Evolutionary conservation across 2,888 invertebrate species (phyloP), one percentile per base, ranked within the genome.

Genomic region (Vannuccia rotundouncinata): DNA sequence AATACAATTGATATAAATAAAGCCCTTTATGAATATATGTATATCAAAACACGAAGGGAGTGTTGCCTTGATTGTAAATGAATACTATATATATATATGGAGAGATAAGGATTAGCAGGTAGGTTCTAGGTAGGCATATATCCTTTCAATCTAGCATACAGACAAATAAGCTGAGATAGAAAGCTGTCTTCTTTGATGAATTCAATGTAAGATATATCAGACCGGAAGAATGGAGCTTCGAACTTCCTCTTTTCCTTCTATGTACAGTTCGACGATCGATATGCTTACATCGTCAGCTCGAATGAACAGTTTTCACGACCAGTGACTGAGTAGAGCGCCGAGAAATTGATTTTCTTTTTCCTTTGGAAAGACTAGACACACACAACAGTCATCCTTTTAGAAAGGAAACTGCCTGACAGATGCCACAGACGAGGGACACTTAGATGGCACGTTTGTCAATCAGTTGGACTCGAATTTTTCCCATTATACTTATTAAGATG

Each of bases 281-380:
- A n/a, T 66, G 66, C 66, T 66, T 66, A n/a, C n/a, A n/a, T 66
- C 66, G 66, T 66, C 66, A 66, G 66, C 66, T 66, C 66, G 66
- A 66, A 5, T 66, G 66, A 66, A 66, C 66, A 66, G 66, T 66
- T 66, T 22, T 66, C 66, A 66, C 66, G 66, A 66, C 66, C 66
- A 66, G 66, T 22, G 25, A 66, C n/a, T n/a, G n/a, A n/a, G n/a
- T n/a, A 22, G 66, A 66, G 66, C 66, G 66, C 66, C 22, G 25
- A 66, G 66, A 66, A 66, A 66, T 66, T 66, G 66, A 66, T 66
- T 66, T 66, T 66, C 22, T 66, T 66, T 66, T 22, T 2, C 5
- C 25, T 66, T 66, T 13, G 13, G 22, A 66, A n/a, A n/a, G n/a
- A n/a, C n/a, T n/a, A n/a, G 66, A 22, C 13, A 66, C 17, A 66